Evolutionary conservation across 2,888 invertebrate genomes (phyloP).

Genomic region (Silvanus unidentatus): DNA sequence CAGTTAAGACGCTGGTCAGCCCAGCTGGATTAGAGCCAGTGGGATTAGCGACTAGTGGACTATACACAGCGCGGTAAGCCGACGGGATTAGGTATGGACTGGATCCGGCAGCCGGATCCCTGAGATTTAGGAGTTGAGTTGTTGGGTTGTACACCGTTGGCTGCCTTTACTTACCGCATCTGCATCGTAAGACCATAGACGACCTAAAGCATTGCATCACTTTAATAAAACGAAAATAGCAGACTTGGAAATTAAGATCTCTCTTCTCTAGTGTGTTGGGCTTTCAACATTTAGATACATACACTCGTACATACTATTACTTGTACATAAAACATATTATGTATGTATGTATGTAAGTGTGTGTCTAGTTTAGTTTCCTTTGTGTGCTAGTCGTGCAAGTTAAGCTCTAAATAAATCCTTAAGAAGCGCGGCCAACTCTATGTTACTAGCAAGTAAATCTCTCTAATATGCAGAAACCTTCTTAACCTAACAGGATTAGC

Average conservation of each 20-base stretch:
- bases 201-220: conserved; percentile 26
- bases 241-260: conserved; percentile 38
- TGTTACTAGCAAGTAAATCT: conserved; percentile 52
- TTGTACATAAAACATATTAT: not conserved
- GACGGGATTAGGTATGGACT: conserved; percentile 45
- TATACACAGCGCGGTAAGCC: conserved; percentile 48
- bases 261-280: conserved; percentile 12
- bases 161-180: conserved; percentile 33
- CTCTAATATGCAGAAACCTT: conserved; percentile 67
- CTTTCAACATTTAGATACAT: too few species aligned
- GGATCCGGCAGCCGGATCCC: conserved; percentile 45
- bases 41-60: conserved; percentile 49
- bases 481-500: conserved; percentile 70
- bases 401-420: conserved; percentile 56
- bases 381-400: conserved; percentile 47
- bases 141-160: conserved; percentile 10
- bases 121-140: conserved; percentile 41
- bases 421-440: conserved; percentile 49
- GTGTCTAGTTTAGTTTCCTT: conserved; percentile 32
- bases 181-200: conserved; percentile 45
- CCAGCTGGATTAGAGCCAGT: conserved; percentile 47
- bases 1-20: conserved; percentile 50
- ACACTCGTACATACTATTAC: too few species aligned
- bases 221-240: conserved; percentile 43
- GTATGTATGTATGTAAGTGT: not conserved